Evolutionary conservation across 1,140 invertebrate species (phyloP).

Genomic region (Cecropterus lyciades): DNA sequence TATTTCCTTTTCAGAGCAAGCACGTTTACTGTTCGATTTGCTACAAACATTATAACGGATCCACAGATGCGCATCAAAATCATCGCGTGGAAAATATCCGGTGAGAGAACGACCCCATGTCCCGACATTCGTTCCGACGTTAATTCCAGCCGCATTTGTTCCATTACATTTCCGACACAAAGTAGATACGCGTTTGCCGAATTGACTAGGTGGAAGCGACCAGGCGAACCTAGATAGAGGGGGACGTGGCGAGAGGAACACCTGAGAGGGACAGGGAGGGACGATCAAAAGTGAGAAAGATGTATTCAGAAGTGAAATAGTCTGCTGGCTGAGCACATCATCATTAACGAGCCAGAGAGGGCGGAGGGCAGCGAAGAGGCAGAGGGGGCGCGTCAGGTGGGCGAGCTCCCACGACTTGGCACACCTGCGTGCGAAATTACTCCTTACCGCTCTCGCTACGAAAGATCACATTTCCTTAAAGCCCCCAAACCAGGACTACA

Average conservation of each 20-base stretch:
- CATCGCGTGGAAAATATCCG: conserved; percentile 82
- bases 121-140: conserved; percentile 80
- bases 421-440: conserved; percentile 72
- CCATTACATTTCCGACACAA: conserved; percentile 84
- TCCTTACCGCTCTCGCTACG: conserved; percentile 62
- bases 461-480: conserved; percentile 63
- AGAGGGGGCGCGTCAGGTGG: conserved; percentile 79
- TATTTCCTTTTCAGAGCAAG: conserved; percentile 1
- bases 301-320: conserved; percentile 86
- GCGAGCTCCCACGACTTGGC: conserved; percentile 66
- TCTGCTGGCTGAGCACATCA: conserved; percentile 85
- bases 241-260: conserved; percentile 49
- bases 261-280: conserved; percentile 60
- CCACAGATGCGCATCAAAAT: conserved; percentile 76
- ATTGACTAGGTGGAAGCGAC: conserved; percentile 83
- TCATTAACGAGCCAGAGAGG: conserved; percentile 84
- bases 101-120: conserved; percentile 72
- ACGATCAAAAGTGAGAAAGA: conserved; percentile 85
- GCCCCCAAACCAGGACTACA: conserved; percentile 43
- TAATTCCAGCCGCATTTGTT: conserved; percentile 84
- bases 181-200: conserved; percentile 83
- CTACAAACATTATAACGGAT: conserved; percentile 61
- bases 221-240: conserved; percentile 66
- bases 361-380: conserved; percentile 82
- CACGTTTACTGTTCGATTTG: conserved; percentile 13